Conservation (phyloP, 1,140 invertebrate species). For the Bombus sibiricus region DNA sequence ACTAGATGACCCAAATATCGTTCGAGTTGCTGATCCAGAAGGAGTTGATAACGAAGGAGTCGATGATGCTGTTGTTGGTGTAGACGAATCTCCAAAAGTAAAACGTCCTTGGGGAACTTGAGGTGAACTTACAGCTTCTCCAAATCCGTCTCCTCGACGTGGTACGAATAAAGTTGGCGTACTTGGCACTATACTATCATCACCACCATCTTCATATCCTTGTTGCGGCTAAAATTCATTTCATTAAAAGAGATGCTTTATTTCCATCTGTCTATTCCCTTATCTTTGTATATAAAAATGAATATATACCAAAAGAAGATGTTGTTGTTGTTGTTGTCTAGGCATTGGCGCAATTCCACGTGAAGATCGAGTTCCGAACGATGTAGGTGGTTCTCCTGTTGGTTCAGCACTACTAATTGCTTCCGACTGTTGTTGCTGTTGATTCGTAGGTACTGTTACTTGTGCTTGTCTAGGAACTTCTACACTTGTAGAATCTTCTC, state of each 20-base stretch:
- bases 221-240: constrained; percentile 76
- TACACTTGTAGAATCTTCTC: constrained; percentile 83
- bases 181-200: constrained; percentile 95
- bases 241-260: constrained; percentile 16
- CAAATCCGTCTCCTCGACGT: constrained; percentile 93
- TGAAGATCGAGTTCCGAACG: constrained; percentile 77
- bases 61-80: constrained; percentile 75
- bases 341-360: constrained; percentile 79
- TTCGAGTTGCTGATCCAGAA: constrained; percentile 68
- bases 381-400: constrained; percentile 81
- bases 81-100: constrained; percentile 86
- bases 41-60: constrained; percentile 73
- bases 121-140: constrained; percentile 95
- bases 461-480: constrained; percentile 84
- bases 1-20: constrained; percentile 75
- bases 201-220: constrained; percentile 88
- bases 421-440: constrained; percentile 81
- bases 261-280: neutral
- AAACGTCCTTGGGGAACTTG: constrained; percentile 89
- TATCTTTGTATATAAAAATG: neutral
- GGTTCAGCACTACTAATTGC: constrained; percentile 84
- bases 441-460: constrained; percentile 69
- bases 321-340: constrained; percentile 79
- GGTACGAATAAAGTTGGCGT: constrained; percentile 94
- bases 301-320: constrained; percentile 78